Conservation (phyloP, 2,113 vertebrate species). For the Syngnathus typhle region DNA sequence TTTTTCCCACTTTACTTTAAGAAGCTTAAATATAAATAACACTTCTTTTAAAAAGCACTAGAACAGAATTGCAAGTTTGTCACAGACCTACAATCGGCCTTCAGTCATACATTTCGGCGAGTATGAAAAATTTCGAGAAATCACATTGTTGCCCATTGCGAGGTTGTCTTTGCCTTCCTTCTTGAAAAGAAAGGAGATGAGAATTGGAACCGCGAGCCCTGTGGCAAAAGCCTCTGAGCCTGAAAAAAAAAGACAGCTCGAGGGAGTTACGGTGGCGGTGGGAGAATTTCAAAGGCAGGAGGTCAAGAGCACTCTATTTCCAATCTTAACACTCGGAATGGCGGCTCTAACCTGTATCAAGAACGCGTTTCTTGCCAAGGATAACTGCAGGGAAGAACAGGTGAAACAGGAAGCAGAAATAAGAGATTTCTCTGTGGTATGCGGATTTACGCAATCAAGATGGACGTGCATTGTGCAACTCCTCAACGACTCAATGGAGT, state of each 20-base stretch:
- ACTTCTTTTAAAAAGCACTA: conserved; percentile 1
- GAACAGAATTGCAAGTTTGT: conserved; percentile 4
- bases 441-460: conserved; percentile 24
- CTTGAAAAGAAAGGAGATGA: conserved; percentile 1
- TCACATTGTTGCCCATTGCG: background rate
- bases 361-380: conserved; percentile 47
- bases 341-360: conserved; percentile 57
- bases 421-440: conserved; percentile 18
- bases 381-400: conserved; percentile 53
- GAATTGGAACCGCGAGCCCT: conserved; percentile 37
- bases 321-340: conserved; percentile 51
- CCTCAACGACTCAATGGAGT: conserved; percentile 1
- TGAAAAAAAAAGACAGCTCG: conserved; percentile 35
- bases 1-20: conserved; percentile 8
- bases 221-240: conserved; percentile 52
- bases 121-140: background rate
- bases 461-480: conserved; percentile 15
- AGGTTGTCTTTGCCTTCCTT: background rate
- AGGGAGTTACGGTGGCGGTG: conserved; percentile 32
- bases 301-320: conserved; percentile 70
- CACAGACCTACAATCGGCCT: background rate
- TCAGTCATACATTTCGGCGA: conserved; percentile 1
- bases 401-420: conserved; percentile 32
- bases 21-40: conserved; percentile 15
- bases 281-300: conserved; percentile 59